Conservation (phyloP, 30 jellyfish, hydroid and myxozoan genomes). For the Hydra vulgaris region DNA sequence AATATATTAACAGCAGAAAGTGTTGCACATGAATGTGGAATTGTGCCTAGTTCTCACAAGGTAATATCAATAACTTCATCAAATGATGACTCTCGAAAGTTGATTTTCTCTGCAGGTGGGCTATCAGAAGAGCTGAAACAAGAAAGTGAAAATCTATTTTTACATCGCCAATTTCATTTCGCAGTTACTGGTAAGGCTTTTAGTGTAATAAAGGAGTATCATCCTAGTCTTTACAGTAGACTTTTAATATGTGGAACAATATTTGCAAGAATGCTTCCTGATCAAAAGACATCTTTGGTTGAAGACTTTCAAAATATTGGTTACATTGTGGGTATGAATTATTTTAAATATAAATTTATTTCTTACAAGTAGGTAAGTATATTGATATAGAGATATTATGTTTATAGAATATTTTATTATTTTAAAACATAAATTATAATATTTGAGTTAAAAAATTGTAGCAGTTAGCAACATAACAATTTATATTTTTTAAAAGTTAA, state of each 20-base stretch:
- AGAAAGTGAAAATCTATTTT: not conserved
- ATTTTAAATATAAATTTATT: too few relatives aligned
- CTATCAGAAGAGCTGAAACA: slow-evolving; percentile 7
- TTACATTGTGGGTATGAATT: slow-evolving; percentile 62
- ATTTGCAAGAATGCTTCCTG: slow-evolving; percentile 96
- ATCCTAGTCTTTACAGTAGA: slow-evolving; percentile 39
- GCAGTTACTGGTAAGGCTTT: slow-evolving; percentile 79
- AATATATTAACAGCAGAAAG: slow-evolving; percentile 82
- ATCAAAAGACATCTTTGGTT: slow-evolving; percentile 81
- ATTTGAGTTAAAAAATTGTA: too few relatives aligned
- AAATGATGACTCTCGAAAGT: slow-evolving; percentile 14
- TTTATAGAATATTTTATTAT: too few relatives aligned
- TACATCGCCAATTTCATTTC: slow-evolving; percentile 56
- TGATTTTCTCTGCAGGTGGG: slow-evolving; percentile 17
- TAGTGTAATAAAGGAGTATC: slow-evolving; percentile 29
- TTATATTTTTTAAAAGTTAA: too few relatives aligned
- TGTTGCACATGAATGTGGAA: slow-evolving; percentile 84
- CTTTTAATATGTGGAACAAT: slow-evolving; percentile 78
- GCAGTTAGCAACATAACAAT: too few relatives aligned
- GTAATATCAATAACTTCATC: slow-evolving; percentile 36
- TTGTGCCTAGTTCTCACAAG: slow-evolving; percentile 42
- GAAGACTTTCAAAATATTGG: slow-evolving; percentile 86
- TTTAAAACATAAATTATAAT: too few relatives aligned
- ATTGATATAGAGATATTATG: too few relatives aligned
- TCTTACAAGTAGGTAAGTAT: too few relatives aligned